Evolutionary conservation across 2,797 vertebrate species (phyloP), one percentile per base, ranked within the genome.

Genomic region (Ptychadena robeensis): DNA sequence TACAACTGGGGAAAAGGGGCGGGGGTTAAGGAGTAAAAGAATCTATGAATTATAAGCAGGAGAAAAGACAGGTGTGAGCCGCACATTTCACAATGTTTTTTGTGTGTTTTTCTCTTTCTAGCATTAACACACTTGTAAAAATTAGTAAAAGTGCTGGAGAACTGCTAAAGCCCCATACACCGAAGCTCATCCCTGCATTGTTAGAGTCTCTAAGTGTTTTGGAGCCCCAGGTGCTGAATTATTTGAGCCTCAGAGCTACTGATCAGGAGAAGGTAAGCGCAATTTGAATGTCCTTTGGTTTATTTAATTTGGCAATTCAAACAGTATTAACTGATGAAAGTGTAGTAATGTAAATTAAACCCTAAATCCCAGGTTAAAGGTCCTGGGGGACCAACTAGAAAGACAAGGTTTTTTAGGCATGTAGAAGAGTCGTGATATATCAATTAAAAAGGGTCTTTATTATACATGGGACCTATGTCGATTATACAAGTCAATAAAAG

Each of bases 51-150:
- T 53, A 11, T 2, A 22, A 53, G 44, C 5, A 7, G 34, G n/a
- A n/a, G n/a, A n/a, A n/a, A n/a, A n/a, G n/a, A 44, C 10, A 14
- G 0, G 40, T 66, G 30, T 2, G 18, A 34, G 11, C 30, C 30
- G 9, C 31, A 32, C 63, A 12, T 63, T 38, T 59, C 32, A 30
- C 44, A 1, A 4, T 53, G 8, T 53, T n/a, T 18, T 8, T 48
- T 48, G 5, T 48, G 44, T 53, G 6, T 53, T 2, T 75, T 11
- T 3, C 27, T 81, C n/a, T 2, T 83, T 11, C 0, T 73, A 99
- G 98, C 87, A 97, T 99, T 89, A 97, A 97, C 86, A 99, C 98
- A 25, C 93, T 99, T 83, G 98, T 99, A 88, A 99, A 99, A 93
- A 96, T 99, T 69, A 99, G 97, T 88, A 99, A 97, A 91, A 96